phyloP scores from a whole-genome alignment of 1,140 invertebrate genomes.

The Oedothorax gibbosus region DNA sequence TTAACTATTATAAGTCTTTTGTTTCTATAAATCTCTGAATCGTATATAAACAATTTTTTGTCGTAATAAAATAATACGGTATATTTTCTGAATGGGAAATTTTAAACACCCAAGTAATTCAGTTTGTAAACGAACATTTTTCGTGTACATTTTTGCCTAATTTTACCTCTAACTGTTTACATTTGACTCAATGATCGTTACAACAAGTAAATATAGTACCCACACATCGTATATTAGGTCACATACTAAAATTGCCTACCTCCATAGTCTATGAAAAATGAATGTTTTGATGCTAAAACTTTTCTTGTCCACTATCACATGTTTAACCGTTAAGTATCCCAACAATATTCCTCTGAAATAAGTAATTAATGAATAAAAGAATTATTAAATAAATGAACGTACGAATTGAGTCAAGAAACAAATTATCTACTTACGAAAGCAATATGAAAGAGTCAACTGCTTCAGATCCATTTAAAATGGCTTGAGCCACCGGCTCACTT shows the following conservation, averaged over 20 bases:
- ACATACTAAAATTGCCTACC: neutral
- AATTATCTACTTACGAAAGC: neutral
- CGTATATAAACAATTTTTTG: no score
- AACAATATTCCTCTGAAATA: constrained; percentile 62
- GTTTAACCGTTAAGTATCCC: constrained; percentile 43
- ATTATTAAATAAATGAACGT: neutral
- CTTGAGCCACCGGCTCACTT: neutral
- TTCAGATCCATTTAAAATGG: constrained; percentile 4
- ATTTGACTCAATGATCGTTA: no score
- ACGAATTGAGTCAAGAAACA: neutral
- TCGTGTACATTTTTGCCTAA: no score
- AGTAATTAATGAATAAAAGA: neutral
- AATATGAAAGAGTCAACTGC: neutral
- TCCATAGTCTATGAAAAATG: constrained; percentile 62
- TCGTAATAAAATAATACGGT: no score
- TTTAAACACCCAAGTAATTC: no score
- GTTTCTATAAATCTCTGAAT: no score
- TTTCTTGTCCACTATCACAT: constrained; percentile 26
- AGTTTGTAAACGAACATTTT: no score
- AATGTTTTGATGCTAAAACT: constrained; percentile 55
- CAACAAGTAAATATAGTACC: no score
- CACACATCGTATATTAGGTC: no score
- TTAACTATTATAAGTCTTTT: no score
- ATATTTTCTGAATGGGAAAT: no score
- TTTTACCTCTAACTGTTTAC: no score